Evolutionary conservation across 2,113 vertebrate species (phyloP), one percentile per base, ranked within the genome.

Genomic region (Sorex fumeus): DNA sequence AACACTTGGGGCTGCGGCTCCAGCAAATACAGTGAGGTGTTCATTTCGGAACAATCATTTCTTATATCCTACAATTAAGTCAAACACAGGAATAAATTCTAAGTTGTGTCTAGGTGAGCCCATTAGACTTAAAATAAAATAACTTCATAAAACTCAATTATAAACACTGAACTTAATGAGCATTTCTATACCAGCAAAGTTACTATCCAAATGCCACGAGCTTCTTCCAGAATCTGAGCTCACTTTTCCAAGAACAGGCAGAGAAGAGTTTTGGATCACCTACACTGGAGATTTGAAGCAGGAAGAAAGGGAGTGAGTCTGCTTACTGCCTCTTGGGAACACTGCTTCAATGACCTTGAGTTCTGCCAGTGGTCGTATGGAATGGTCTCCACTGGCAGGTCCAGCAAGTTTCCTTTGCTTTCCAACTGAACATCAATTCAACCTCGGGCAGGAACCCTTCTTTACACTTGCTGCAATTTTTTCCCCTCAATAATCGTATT

Each of bases 91-190:
- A 95, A 94, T 93, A 95, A 95, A 96, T 92, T 96, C 82, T 74
- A 87, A 93, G 80, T 89, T 89, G 71, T 93, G 88, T 89, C 96
- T 95, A 95, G 96, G 96, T 97, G 81, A 92, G 84, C 87, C 70
- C 81, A 91, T 96, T 92, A 88, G 57, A 89, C 66, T 89, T 95
- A 95, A 96, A 97, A 94, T 94, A 94, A 95, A 96, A 95, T 90
- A 96, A 97, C 81, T 95, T 74, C 80, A 93, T 93, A 94, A 96
- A 96, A 92, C 50, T 94, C 85, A 93, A 95, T 89, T 93, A 94
- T 79, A 95, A 96, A 96, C 96, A 90, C 1, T 88, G 83, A 86
- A 88, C 84, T 86, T 92, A 79, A 95, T 76, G 92, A 94, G 72
- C 74, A 95, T 91, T 94, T 94, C 86, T 76, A 83, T n/a, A 77